Conservation (phyloP, 1,140 invertebrate genomes). For the Conus betulinus region DNA sequence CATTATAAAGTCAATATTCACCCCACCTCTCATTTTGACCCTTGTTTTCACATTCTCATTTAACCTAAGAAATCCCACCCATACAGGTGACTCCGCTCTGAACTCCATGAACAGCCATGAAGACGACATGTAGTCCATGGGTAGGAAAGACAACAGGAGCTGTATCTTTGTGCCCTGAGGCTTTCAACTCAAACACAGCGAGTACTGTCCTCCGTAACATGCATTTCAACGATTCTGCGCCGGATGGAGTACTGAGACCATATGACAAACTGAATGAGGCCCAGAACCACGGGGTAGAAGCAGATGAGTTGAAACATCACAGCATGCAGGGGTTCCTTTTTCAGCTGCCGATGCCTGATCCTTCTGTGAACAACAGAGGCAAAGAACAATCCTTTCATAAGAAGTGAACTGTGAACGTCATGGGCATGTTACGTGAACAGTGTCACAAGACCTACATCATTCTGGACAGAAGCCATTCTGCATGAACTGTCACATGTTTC, state of each 20-base stretch:
- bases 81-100: no score
- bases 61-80: no score
- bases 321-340: constrained; percentile 36
- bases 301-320: constrained; percentile 63
- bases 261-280: constrained; percentile 51
- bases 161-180: no score
- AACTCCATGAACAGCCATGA: no score
- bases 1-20: no score
- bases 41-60: no score
- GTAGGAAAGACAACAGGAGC: no score
- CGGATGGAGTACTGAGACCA: constrained; percentile 63
- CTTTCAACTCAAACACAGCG: neutral
- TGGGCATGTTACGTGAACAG: neutral
- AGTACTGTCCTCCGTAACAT: neutral
- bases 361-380: neutral
- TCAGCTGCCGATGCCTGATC: neutral
- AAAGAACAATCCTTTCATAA: neutral
- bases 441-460: neutral
- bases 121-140: no score
- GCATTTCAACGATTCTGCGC: neutral
- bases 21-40: no score
- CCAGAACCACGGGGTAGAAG: constrained; percentile 53
- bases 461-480: neutral
- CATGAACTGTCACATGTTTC: no score
- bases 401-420: neutral